Conservation (phyloP, 2,797 vertebrate genomes). For the Myotis vivesi region DNA sequence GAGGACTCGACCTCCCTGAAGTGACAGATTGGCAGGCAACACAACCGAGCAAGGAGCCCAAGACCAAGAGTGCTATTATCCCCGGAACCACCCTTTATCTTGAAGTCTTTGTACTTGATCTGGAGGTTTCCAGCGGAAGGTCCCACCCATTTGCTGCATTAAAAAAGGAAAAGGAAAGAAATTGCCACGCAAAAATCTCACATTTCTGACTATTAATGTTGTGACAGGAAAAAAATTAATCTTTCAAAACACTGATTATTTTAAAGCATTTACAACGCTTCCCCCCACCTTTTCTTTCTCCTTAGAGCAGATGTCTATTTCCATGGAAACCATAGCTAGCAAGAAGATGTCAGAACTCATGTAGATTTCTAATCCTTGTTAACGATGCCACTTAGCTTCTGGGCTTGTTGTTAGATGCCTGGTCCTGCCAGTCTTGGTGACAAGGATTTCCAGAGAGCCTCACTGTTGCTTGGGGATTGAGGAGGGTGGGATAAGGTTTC, state of each 20-base stretch:
- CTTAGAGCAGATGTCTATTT: constrained; percentile 85
- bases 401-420: constrained; percentile 45
- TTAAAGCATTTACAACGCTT: constrained; percentile 78
- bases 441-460: background rate
- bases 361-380: constrained; percentile 74
- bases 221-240: constrained; percentile 80
- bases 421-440: background rate
- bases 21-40: background rate
- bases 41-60: background rate
- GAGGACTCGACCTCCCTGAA: background rate
- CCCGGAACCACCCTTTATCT: background rate
- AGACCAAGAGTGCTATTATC: background rate
- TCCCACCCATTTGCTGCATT: constrained; percentile 17
- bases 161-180: background rate
- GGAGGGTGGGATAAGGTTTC: background rate
- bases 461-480: background rate
- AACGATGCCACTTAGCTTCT: constrained; percentile 58
- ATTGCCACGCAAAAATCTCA: constrained; percentile 68
- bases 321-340: constrained; percentile 86
- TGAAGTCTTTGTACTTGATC: constrained; percentile 45
- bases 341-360: constrained; percentile 78
- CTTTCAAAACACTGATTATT: constrained; percentile 86
- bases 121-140: constrained; percentile 43
- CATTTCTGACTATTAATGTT: constrained; percentile 82
- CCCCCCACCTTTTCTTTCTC: constrained; percentile 66